Percentiles rank a stretch among this genome's conserved stretches.
phyloP scores from a whole-genome alignment of 2,797 vertebrate species.

The Loriculus beryllinus region DNA sequence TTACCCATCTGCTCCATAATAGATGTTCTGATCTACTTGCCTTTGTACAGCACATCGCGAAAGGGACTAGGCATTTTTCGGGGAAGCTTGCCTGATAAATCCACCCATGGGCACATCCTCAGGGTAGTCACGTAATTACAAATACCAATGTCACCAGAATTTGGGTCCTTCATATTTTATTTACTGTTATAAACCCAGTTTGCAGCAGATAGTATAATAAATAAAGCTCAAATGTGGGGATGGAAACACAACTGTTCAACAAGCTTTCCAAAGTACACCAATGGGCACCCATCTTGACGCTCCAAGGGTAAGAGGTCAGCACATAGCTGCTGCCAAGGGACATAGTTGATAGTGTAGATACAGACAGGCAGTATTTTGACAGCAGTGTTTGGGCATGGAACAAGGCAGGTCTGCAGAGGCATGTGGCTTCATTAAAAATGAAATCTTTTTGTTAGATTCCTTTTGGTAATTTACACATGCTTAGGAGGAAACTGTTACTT shows the following conservation, averaged over 20 bases:
- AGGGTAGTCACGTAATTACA: neutral
- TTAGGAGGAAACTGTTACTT: neutral
- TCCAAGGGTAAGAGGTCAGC: neutral
- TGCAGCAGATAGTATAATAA: neutral
- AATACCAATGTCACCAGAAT: neutral
- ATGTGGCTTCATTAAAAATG: neutral
- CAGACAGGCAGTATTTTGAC: neutral
- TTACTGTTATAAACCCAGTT: neutral
- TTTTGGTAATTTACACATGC: neutral
- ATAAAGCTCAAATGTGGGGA: neutral
- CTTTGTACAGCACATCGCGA: neutral
- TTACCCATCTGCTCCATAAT: neutral
- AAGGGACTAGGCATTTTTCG: neutral
- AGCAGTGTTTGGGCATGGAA: neutral
- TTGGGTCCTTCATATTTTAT: rapidly evolving
- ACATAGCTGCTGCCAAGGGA: neutral
- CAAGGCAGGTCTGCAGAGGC: neutral
- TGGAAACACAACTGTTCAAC: neutral
- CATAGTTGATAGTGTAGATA: rapidly evolving
- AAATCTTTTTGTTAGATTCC: neutral
- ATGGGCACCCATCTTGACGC: no score
- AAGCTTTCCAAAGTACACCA: neutral
- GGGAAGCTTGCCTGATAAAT: neutral
- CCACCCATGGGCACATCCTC: neutral
- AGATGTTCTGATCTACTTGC: neutral